phyloP scores from a whole-genome alignment of 2,797 vertebrate genomes.

The Darevskia mixta region DNA sequence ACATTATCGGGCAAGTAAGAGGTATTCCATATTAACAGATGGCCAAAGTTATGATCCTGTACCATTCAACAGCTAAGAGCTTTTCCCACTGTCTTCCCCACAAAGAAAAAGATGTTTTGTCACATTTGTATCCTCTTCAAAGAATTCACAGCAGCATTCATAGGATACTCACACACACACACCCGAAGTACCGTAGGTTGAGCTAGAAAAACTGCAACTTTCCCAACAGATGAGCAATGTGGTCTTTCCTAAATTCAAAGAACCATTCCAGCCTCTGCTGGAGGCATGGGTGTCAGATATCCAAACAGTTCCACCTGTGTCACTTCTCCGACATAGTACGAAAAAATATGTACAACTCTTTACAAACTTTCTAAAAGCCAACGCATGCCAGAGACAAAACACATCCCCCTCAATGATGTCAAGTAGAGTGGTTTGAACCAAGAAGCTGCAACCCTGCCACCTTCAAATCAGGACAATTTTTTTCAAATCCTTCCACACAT shows the following conservation, averaged over 20 bases:
- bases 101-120: background rate
- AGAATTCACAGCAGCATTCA: background rate
- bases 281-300: background rate
- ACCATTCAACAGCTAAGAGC: background rate
- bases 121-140: background rate
- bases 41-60: background rate
- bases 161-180: no score
- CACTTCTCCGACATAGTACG: background rate
- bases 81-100: background rate
- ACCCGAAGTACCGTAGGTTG: background rate
- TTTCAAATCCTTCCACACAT: background rate
- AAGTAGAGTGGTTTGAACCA: background rate
- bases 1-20: background rate
- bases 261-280: background rate
- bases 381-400: background rate
- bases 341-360: background rate
- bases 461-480: background rate
- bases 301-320: background rate
- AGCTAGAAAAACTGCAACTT: background rate
- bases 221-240: background rate
- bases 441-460: background rate
- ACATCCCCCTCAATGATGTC: rapidly evolving
- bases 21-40: background rate
- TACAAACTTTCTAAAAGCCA: background rate
- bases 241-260: background rate